A percentile compares a stretch with the other conserved stretches of the same genome.
Conservation (phyloP, 2,113 vertebrate genomes). For the Plotosus lineatus region DNA sequence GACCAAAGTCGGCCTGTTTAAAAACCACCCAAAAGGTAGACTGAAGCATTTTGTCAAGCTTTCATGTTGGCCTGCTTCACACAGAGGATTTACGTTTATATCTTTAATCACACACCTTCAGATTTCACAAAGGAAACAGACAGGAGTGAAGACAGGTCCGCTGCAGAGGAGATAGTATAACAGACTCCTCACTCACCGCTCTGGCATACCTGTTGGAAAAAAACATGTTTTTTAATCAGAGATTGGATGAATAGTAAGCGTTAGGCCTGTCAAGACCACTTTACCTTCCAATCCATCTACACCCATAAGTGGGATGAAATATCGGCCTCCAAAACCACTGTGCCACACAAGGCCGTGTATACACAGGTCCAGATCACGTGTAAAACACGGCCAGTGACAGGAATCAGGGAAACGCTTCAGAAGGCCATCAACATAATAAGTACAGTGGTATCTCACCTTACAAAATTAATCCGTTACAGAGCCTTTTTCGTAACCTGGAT, state of each 20-base stretch:
- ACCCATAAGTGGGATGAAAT: conserved; percentile 11
- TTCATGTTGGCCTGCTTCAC: background rate
- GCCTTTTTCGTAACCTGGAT: too few species aligned
- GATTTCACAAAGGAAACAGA: background rate
- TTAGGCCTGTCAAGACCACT: background rate
- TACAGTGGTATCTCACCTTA: too few species aligned
- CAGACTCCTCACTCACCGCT: background rate
- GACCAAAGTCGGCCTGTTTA: conserved; percentile 10
- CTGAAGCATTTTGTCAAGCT: conserved; percentile 4
- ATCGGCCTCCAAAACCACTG: background rate
- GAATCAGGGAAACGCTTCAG: background rate
- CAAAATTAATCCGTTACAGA: too few species aligned
- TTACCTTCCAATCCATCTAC: conserved; percentile 13
- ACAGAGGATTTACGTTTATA: background rate
- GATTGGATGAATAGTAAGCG: background rate
- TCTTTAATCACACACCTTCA: conserved; percentile 16
- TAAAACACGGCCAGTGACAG: background rate
- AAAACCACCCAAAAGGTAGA: background rate
- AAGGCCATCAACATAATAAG: too few species aligned
- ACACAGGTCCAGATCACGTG: background rate
- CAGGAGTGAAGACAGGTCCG: background rate
- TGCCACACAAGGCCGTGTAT: conserved; percentile 6
- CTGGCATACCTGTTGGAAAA: background rate
- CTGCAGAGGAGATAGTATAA: background rate
- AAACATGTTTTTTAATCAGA: conserved; percentile 16